Evolutionary conservation across 2,113 vertebrate genomes (phyloP), one percentile per base, ranked within the genome.

Genomic region (Seriola aureovittata): DNA sequence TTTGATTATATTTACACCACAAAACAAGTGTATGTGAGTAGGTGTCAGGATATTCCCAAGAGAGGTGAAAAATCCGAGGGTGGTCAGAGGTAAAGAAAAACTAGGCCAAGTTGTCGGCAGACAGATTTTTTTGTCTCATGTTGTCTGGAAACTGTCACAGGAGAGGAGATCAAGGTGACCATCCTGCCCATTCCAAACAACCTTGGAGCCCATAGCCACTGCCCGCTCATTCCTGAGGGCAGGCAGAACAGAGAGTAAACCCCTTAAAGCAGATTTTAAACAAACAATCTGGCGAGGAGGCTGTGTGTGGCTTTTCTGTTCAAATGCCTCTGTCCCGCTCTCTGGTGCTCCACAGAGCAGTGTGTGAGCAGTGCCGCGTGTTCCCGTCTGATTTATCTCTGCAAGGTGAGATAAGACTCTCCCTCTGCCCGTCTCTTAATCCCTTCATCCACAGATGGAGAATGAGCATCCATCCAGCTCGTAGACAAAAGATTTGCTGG

Each of bases 301-400:
- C 80, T 75, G 80, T 84, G 75, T 79, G 85, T 85, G 84, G 60
- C 91, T 88, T 90, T 66, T 89, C 75, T 79, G 59, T 90, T 92
- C 76, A 84, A 71, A 86, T 50, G 72, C 80, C 75, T 73, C 38
- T 42, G 52, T 64, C 79, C 80, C 75, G 46, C 72, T 81, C 85
- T 87, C 66, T 76, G 54, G 32, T 25, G 72, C 62, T 84, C 72
- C 71, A 71, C 64, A 70, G 67, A 59, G 62, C 50, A 42, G 70
- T 82, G 80, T 84, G 80, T 63, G 85, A 90, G 90, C 85, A 77
- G 87, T 17, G 14, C 75, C 73, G 78, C 68, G 59, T 84, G 91
- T 91, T 87, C 81, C 86, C 78, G 84, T 90, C 90, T 94, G 95
- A 95, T 94, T 92, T 93, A 93, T 94, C 90, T 86, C 82, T 91